Evolutionary conservation across 2,113 vertebrate genomes (phyloP), one percentile per base, ranked within the genome.

Genomic region (Platysteira castanea): DNA sequence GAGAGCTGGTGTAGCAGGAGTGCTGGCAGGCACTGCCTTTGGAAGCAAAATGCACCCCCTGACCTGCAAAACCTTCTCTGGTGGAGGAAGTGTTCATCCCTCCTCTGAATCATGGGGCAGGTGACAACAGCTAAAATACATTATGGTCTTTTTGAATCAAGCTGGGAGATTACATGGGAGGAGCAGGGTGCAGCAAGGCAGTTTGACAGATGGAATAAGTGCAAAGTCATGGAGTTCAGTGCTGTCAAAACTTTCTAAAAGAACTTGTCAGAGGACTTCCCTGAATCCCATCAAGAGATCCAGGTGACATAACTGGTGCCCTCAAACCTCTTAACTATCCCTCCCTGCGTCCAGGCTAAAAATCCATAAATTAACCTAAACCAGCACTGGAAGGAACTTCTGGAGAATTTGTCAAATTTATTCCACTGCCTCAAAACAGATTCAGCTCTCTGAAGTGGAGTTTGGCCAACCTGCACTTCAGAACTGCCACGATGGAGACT

Each of bases 381-480:
- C 12, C n/a, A 93, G 46, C 11, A 15, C 46, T 65, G 85, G 85
- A 91, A 90, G 22, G 54, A 84, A 76, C 37, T 67, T 90, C 2
- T 28, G 82, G 88, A 95, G 94, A 95, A 92, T 41, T 52, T 76
- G 74, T 87, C 53, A 49, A 27, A 74, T 88, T 88, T 94, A 86
- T 97, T 96, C 94, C 96, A 85, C 71, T 86, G 75, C 76, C 64
- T 92, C 68, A 91, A 30, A 90, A 57, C 4, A 71, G 67, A 83
- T 57, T 52, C 70, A 60, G 91, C 83, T 69, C 63, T 87, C 64
- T 79, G 35, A 86, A 86, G 71, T 1, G 2, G 59, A 14, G 44
- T 84, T 91, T 64, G 84, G 81, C 88, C 82, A 90, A 30, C 28
- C 13, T 49, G 67, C 41, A 42, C 75, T 69, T 93, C 6, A 10